A percentile compares a stretch with the other conserved stretches of the same genome.
These are phyloP conservation scores for Papilio polyxenes DNA, from an alignment of 1,140 invertebrate species.

Conservation along the genomic window DNA sequence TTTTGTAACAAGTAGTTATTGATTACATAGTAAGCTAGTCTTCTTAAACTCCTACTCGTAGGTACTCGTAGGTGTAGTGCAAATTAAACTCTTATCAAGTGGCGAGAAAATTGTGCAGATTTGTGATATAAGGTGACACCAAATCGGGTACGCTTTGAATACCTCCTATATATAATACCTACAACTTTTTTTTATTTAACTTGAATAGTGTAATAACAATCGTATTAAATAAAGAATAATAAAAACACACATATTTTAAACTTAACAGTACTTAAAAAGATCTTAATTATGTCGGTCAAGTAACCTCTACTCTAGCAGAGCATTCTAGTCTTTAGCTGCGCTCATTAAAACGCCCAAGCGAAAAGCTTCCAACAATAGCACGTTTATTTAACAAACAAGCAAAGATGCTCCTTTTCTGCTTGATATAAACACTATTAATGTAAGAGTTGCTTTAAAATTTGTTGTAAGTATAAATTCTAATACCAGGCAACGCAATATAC, in stretches of 20 bases:
- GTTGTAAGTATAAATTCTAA: no score
- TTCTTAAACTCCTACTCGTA: not conserved
- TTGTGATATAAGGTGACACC: not conserved
- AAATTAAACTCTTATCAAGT: not conserved
- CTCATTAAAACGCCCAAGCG: slow-evolving; percentile 7
- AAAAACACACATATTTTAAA: not conserved
- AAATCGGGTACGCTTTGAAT: not conserved
- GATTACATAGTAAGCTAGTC: not conserved
- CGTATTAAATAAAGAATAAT: not conserved
- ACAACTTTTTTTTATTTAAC: no score
- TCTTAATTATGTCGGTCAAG: slow-evolving; percentile 9
- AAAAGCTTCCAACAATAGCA: not conserved
- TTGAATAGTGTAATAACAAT: no score
- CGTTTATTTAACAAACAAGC: slow-evolving; percentile 6
- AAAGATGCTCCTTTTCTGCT: not conserved
- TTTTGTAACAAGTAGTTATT: not conserved
- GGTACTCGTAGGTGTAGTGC: not conserved
- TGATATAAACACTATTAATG: not conserved
- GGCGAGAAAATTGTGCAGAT: not conserved
- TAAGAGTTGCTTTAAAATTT: not conserved
- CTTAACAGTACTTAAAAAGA: not conserved
- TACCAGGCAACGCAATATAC: no score
- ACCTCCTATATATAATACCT: no score
- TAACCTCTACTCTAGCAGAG: not conserved
- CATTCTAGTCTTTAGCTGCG: not conserved